Conservation (phyloP, 2,797 vertebrate genomes). For the Morus bassanus region DNA sequence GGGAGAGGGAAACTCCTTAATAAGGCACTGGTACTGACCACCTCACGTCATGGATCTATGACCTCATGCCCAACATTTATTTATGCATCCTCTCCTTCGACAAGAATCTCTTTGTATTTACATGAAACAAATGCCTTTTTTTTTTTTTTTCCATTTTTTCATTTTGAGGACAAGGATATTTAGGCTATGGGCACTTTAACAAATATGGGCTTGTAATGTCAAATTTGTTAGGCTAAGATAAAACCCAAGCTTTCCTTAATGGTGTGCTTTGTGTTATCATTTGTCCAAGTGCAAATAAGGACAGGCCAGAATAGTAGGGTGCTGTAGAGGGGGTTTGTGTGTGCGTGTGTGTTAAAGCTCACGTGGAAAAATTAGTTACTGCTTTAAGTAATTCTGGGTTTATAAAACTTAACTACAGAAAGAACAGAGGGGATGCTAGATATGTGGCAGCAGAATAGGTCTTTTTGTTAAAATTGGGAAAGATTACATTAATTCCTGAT, state of each 20-base stretch:
- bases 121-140: background rate
- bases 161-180: background rate
- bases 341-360: background rate
- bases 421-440: background rate
- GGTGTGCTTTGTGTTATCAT: background rate
- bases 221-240: background rate
- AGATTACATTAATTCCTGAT: background rate
- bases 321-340: background rate
- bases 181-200: background rate
- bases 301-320: background rate
- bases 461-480: background rate
- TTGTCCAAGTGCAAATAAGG: background rate
- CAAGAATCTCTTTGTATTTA: background rate
- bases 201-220: background rate
- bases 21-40: background rate
- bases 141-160: background rate
- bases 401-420: background rate
- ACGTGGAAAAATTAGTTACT: background rate
- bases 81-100: background rate
- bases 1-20: background rate
- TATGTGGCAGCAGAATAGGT: background rate
- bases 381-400: background rate
- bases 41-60: background rate
- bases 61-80: background rate
- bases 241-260: background rate